phyloP scores from a whole-genome alignment of 2,113 vertebrate species.

The Tetrax tetrax region DNA sequence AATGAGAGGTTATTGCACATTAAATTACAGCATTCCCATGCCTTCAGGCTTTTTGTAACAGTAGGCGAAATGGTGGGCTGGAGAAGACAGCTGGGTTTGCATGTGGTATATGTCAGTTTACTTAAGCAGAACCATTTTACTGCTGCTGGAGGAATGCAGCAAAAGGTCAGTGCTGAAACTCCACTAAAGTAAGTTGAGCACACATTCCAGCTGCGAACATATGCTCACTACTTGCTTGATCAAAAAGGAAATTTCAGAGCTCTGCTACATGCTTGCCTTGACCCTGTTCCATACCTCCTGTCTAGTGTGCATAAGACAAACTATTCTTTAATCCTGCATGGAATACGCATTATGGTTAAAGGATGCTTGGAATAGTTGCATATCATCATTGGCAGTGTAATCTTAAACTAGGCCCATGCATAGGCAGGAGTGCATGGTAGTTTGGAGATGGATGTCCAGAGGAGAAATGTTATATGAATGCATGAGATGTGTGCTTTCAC shows the following conservation, averaged over 20 bases:
- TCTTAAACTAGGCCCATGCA: background rate
- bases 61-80: slow-evolving; percentile 50
- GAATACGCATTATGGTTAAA: background rate
- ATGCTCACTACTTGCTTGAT: slow-evolving; percentile 36
- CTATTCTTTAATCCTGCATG: slow-evolving; percentile 37
- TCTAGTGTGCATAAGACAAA: slow-evolving; percentile 36
- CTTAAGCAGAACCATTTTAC: slow-evolving; percentile 53
- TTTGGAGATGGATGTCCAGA: background rate
- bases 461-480: background rate
- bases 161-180: slow-evolving; percentile 64
- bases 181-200: slow-evolving; percentile 47
- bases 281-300: slow-evolving; percentile 33
- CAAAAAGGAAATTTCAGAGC: slow-evolving; percentile 57
- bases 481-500: background rate
- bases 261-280: slow-evolving; percentile 56
- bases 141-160: slow-evolving; percentile 43
- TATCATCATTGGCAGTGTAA: background rate
- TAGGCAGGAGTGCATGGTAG: background rate
- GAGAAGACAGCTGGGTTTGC: slow-evolving; percentile 60
- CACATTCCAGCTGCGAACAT: slow-evolving; percentile 56
- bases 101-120: slow-evolving; percentile 45
- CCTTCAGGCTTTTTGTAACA: slow-evolving; percentile 30
- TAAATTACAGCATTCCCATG: background rate
- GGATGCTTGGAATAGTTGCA: slow-evolving; percentile 45
- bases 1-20: background rate